Conservation (phyloP, 1,140 invertebrate genomes). For the Platyscapa corneri region DNA sequence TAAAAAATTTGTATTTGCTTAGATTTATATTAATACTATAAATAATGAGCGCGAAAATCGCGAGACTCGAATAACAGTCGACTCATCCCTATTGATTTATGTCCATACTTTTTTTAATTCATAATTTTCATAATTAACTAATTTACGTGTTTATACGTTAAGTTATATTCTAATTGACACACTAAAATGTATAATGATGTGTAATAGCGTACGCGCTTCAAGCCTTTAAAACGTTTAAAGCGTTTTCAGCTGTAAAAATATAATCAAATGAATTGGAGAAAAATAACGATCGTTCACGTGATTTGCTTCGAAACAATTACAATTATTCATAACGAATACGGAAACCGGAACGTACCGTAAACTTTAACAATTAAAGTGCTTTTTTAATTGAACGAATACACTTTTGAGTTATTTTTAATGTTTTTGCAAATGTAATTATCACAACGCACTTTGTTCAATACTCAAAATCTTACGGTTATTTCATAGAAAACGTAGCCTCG, state of each 20-base stretch:
- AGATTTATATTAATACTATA: not conserved
- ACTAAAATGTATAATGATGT: not conserved
- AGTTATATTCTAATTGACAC: not conserved
- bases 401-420: not conserved
- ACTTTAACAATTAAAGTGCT: too few relatives aligned
- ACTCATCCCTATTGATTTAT: not conserved
- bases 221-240: too few relatives aligned
- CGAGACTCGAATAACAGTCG: not conserved
- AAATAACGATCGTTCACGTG: not conserved
- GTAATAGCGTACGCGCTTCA: too few relatives aligned
- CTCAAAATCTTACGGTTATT: not conserved
- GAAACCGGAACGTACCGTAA: too few relatives aligned
- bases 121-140: not conserved
- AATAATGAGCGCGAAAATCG: not conserved
- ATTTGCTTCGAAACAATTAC: not conserved
- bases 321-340: too few relatives aligned
- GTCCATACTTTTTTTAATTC: not conserved
- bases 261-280: not conserved
- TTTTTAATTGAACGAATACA: too few relatives aligned
- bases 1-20: conserved; percentile 6
- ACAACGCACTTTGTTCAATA: not conserved
- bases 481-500: not conserved
- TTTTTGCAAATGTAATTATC: too few relatives aligned
- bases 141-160: not conserved
- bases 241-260: too few relatives aligned